phyloP scores from a whole-genome alignment of 2,888 invertebrate species.

The Eristalis intricaria region DNA sequence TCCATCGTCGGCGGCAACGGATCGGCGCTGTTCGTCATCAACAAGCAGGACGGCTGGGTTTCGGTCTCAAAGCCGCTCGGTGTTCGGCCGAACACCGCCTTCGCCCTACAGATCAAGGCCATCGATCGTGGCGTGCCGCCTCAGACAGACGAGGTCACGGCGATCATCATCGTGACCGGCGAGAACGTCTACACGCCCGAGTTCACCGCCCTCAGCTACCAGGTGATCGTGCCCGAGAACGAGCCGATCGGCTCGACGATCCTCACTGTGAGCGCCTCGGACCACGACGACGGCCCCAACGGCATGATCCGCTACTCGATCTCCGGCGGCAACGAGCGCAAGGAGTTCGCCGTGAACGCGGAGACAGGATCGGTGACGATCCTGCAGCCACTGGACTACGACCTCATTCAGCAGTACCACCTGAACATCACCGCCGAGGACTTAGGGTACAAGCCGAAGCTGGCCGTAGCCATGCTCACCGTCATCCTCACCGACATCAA shows the following conservation, averaged over 20 bases:
- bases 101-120: slow-evolving; percentile 87
- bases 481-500: slow-evolving; percentile 95
- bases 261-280: slow-evolving; percentile 91
- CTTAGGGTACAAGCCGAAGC: slow-evolving; percentile 89
- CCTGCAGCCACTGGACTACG: slow-evolving; percentile 91
- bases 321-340: slow-evolving; percentile 90
- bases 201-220: slow-evolving; percentile 92
- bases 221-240: slow-evolving; percentile 95
- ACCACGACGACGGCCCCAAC: slow-evolving; percentile 93
- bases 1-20: slow-evolving; percentile 89
- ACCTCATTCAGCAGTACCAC: slow-evolving; percentile 90
- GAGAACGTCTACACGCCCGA: slow-evolving; percentile 91
- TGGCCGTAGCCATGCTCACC: slow-evolving; percentile 90
- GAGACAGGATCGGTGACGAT: slow-evolving; percentile 91
- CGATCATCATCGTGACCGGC: slow-evolving; percentile 91
- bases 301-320: slow-evolving; percentile 93
- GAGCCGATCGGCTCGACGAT: slow-evolving; percentile 93
- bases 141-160: slow-evolving; percentile 88
- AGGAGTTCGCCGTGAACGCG: slow-evolving; percentile 90
- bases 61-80: slow-evolving; percentile 84
- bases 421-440: slow-evolving; percentile 94
- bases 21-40: slow-evolving; percentile 87
- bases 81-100: slow-evolving; percentile 84
- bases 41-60: slow-evolving; percentile 91
- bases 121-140: slow-evolving; percentile 94